phyloP scores from a whole-genome alignment of 1,140 invertebrate species.

The Rhyacophila brunnea region DNA sequence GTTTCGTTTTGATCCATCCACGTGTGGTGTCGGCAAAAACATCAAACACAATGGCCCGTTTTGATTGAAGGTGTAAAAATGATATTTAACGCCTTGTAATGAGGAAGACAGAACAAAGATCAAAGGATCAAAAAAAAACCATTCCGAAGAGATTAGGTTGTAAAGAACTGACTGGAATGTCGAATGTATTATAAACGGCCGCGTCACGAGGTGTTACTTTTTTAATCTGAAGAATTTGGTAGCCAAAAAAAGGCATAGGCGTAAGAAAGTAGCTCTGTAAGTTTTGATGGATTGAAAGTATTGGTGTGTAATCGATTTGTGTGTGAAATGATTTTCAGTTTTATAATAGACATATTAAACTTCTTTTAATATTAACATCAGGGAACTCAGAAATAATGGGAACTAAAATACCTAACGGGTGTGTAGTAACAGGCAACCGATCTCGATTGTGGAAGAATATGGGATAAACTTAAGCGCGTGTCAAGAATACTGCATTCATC shows the following conservation, averaged over 20 bases:
- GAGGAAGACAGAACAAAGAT: conserved; percentile 30
- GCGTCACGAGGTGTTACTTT: conserved; percentile 25
- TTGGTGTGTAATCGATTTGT: no score
- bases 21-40: conserved; percentile 15
- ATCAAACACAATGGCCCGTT: conserved; percentile 30
- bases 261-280: no score
- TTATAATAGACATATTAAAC: no score
- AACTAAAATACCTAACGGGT: no score
- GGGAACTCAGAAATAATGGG: no score
- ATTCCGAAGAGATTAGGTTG: conserved; percentile 18
- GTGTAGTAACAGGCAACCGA: no score
- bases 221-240: conserved; percentile 28
- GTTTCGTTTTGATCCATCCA: conserved; percentile 10
- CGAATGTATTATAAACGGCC: conserved; percentile 28
- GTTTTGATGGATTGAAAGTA: no score
- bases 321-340: no score
- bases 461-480: no score
- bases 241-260: conserved; percentile 6
- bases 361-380: no score
- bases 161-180: conserved; percentile 33
- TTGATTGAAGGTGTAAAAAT: conserved; percentile 35
- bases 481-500: no score
- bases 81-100: conserved; percentile 33
- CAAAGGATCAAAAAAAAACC: conserved; percentile 17
- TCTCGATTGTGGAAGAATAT: no score